A percentile compares a stretch with the other conserved stretches of the same genome.
Conservation (phyloP, 1,140 invertebrate species). For the Drosophila sp. region DNA sequence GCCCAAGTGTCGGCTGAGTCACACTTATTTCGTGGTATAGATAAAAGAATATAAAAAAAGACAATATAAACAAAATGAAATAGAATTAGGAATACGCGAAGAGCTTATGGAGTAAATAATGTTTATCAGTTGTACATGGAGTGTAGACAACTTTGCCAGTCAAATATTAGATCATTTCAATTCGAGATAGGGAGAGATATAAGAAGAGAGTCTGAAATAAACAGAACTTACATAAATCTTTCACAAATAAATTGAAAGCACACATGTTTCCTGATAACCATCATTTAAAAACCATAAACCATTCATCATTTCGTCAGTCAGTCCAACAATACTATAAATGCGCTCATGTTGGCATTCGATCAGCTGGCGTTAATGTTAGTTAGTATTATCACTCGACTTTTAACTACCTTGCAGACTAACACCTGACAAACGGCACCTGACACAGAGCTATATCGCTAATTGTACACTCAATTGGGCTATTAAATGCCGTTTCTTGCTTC, state of each 20-base stretch:
- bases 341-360: too few species aligned
- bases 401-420: constrained; percentile 22
- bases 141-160: neutral
- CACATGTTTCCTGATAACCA: constrained; percentile 4
- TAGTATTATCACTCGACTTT: neutral
- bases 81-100: neutral
- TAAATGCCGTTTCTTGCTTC: constrained; percentile 1
- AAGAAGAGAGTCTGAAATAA: neutral
- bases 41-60: constrained; percentile 13
- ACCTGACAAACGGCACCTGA: constrained; percentile 15
- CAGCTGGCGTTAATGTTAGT: neutral
- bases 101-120: constrained; percentile 4
- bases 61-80: neutral
- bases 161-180: constrained; percentile 28
- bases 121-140: constrained; percentile 23
- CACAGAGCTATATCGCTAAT: constrained; percentile 22
- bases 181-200: neutral
- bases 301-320: constrained; percentile 1
- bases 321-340: too few species aligned
- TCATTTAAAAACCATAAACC: neutral
- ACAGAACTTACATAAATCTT: constrained; percentile 14
- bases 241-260: neutral
- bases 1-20: constrained; percentile 26
- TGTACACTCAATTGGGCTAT: constrained; percentile 26
- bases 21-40: constrained; percentile 29